These are phyloP conservation scores for Ips nitidus DNA, from an alignment of 1,140 invertebrate species.

Conservation along the genomic window DNA sequence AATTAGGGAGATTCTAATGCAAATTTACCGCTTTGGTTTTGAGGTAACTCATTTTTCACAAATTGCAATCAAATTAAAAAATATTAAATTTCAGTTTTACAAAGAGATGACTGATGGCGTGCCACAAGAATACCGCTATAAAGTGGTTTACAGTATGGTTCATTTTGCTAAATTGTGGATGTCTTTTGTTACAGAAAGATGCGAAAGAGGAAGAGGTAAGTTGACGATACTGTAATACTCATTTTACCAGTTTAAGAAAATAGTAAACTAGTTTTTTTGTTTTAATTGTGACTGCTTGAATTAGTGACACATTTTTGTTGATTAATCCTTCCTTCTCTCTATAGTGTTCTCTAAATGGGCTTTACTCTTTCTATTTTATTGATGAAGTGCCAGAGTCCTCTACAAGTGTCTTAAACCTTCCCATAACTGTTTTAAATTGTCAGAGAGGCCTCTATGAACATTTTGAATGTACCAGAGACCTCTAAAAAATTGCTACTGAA, in stretches of 20 bases:
- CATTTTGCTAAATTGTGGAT: conserved; percentile 85
- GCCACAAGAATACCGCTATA: conserved; percentile 37
- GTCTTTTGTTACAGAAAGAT: conserved; percentile 78
- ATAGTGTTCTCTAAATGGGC: too few species aligned
- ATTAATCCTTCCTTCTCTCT: too few species aligned
- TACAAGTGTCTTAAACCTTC: too few species aligned
- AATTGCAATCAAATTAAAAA: neutral
- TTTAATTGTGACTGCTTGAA: too few species aligned
- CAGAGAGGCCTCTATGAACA: too few species aligned
- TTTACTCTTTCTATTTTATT: too few species aligned
- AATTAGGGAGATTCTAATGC: conserved; percentile 79
- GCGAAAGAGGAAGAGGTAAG: conserved; percentile 73
- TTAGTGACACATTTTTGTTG: too few species aligned
- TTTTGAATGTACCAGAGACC: too few species aligned
- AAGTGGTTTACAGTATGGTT: conserved; percentile 57
- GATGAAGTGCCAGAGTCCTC: too few species aligned
- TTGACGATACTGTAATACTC: neutral
- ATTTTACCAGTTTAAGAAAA: too few species aligned
- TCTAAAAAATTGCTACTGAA: neutral
- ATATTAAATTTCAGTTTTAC: conserved; percentile 64
- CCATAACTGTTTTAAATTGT: too few species aligned
- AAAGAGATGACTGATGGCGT: conserved; percentile 67
- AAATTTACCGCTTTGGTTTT: conserved; percentile 86
- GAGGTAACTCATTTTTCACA: conserved; percentile 58
- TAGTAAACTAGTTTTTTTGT: too few species aligned